phyloP scores from a whole-genome alignment of 2,888 invertebrate species.

The Atrina japonica region DNA sequence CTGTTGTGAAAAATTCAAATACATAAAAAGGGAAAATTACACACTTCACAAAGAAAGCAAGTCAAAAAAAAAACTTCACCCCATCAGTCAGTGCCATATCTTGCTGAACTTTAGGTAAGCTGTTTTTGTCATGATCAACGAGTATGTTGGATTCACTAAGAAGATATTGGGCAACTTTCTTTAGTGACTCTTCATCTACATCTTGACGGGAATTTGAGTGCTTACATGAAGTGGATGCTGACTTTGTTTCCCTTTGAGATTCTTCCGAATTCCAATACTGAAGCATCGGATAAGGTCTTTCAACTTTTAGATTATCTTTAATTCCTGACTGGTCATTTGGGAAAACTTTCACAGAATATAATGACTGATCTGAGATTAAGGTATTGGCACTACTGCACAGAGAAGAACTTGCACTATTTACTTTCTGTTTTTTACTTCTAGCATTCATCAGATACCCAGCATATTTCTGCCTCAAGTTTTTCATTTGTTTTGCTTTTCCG shows the following conservation, averaged over 20 bases:
- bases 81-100: slow-evolving; percentile 32
- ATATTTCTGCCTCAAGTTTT: slow-evolving; percentile 31
- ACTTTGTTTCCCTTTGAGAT: neutral
- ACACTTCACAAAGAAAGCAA: too few relatives aligned
- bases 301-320: neutral
- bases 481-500: slow-evolving; percentile 29
- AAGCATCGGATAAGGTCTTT: slow-evolving; percentile 10
- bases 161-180: slow-evolving; percentile 41
- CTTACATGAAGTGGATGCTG: neutral
- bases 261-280: slow-evolving; percentile 16
- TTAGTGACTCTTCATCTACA: slow-evolving; percentile 25
- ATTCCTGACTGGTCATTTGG: slow-evolving; percentile 4
- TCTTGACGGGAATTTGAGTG: neutral
- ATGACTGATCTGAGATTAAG: slow-evolving; percentile 1
- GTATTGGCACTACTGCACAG: neutral
- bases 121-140: neutral
- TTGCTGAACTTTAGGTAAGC: neutral
- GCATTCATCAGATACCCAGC: slow-evolving; percentile 30
- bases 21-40: too few relatives aligned
- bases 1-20: too few relatives aligned
- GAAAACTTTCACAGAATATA: slow-evolving; percentile 1
- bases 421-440: slow-evolving; percentile 3
- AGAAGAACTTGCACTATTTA: slow-evolving; percentile 1
- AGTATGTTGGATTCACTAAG: slow-evolving; percentile 34
- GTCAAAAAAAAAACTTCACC: slow-evolving; percentile 7